A percentile compares a stretch with the other conserved stretches of the same genome.
Conservation (phyloP, 30 jellyfish, hydroid and myxozoan species). For the Aurelia coerulea region DNA sequence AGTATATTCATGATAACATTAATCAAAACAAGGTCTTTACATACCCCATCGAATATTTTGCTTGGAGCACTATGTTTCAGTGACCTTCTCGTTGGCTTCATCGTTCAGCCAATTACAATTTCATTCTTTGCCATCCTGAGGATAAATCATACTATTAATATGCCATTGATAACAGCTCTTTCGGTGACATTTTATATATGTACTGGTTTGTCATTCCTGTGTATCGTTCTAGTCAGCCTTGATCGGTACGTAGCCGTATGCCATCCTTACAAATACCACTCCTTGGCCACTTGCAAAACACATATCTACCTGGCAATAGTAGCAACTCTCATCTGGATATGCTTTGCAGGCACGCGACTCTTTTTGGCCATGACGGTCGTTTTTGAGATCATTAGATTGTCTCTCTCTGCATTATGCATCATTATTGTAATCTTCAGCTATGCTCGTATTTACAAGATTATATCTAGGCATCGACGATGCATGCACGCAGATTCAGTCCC, state of each 20-base stretch:
- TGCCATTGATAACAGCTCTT: not conserved
- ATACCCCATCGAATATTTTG: constrained; percentile 4
- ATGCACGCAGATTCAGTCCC: not conserved
- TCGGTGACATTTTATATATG: not conserved
- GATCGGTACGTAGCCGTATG: constrained; percentile 48
- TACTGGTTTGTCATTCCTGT: constrained; percentile 12
- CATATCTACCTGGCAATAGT: not conserved
- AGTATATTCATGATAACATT: not conserved
- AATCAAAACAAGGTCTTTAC: not conserved
- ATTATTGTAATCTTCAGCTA: not conserved
- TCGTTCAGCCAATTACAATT: not conserved
- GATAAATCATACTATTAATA: not conserved
- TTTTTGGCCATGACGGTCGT: not conserved
- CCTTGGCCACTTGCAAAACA: not conserved
- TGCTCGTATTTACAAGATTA: not conserved
- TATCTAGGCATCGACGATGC: not conserved
- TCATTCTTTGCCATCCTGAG: not conserved
- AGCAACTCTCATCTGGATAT: not conserved
- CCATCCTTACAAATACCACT: constrained; percentile 32
- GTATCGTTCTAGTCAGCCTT: constrained; percentile 13
- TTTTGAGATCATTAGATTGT: not conserved
- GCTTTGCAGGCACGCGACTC: not conserved
- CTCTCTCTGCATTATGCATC: not conserved
- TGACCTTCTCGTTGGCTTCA: not conserved
- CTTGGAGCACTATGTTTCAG: constrained; percentile 6